Conservation (phyloP, 1,140 invertebrate genomes). For the Oreohelix idahoensis region DNA sequence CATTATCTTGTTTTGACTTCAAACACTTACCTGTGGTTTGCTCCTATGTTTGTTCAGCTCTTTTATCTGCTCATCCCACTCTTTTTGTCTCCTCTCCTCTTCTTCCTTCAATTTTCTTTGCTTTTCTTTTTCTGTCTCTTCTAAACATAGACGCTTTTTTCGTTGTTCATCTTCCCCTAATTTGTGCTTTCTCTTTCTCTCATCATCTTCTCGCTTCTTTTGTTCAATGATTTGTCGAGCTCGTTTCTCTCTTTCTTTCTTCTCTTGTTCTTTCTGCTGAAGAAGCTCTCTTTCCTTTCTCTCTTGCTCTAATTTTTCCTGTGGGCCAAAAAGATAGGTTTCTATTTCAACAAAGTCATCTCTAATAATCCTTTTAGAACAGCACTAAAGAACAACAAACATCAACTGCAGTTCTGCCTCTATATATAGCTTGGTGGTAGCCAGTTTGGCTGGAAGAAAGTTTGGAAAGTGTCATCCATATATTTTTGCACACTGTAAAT, state of each 20-base stretch:
- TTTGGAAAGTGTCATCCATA: no score
- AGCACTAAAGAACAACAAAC: neutral
- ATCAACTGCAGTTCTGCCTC: neutral
- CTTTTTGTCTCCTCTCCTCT: conserved; percentile 24
- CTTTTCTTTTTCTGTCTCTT: conserved; percentile 17
- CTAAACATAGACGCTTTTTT: neutral
- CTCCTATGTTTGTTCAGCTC: conserved; percentile 31
- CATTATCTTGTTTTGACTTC: neutral
- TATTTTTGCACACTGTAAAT: no score
- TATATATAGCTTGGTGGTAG: no score
- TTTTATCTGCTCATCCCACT: conserved; percentile 37
- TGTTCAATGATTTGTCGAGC: conserved; percentile 23
- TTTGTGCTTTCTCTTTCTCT: conserved; percentile 5
- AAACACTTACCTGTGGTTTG: conserved; percentile 27
- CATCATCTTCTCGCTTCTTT: conserved; percentile 35
- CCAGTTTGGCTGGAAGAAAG: no score
- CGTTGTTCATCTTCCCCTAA: conserved; percentile 31
- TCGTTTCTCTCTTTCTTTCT: conserved; percentile 21
- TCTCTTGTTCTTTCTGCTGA: conserved; percentile 30
- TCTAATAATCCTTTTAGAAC: neutral
- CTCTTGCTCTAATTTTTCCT: conserved; percentile 40
- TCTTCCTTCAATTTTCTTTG: conserved; percentile 24
- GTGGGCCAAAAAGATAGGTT: neutral
- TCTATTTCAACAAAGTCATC: neutral
- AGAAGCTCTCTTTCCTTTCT: conserved; percentile 29